Evolutionary conservation across 2,888 invertebrate species (phyloP), one percentile per base, ranked within the genome.

Genomic region (Torymus auratus): DNA sequence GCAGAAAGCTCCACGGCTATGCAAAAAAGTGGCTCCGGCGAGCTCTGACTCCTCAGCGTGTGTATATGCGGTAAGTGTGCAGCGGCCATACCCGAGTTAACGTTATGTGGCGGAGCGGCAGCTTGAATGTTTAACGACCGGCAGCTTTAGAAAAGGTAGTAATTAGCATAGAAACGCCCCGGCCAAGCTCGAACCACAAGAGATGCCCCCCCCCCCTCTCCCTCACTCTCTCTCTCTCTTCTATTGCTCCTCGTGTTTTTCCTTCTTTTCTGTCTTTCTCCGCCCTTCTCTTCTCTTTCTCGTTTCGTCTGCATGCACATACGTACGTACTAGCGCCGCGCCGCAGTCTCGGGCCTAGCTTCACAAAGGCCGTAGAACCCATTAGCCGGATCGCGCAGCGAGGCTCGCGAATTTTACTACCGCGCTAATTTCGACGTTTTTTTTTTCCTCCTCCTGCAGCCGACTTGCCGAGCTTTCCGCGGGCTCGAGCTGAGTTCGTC

Each of bases 161-260:
- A 77, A 83, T 82, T 84, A 85, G 83, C 28, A 28, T 83, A 83
- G 83, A 78, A 77, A 76, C 4, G 4, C 12, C 41, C 41, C 28
- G 4, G 14, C 28, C 41, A 41, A 23, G 52, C 28, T 60, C 58
- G 55, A 58, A 41, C 58, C 14, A 28, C 28, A 62, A 69, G 74
- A 64, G n/a, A 58, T 65, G n/a, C 15, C 17, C n/a, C n/a, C 10
- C 23, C 20, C 55, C 17, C 23, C 56, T 71, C 52, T 71, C 20
- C 7, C 23, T 4, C 23, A 2, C 17, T 15, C 53, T 14, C 41
- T 41, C 15, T 50, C n/a, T 61, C 12, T 10, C 28, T 61, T 13
- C 61, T 23, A 0, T 41, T 7, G 3, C 28, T 28, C 28, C 60
- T 60, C 20, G 20, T 3, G 5, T 60, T 60, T 71, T 52, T 13